Evolutionary conservation across 2,113 vertebrate species (phyloP).

Genomic region (Hippoglossus stenolepis): DNA sequence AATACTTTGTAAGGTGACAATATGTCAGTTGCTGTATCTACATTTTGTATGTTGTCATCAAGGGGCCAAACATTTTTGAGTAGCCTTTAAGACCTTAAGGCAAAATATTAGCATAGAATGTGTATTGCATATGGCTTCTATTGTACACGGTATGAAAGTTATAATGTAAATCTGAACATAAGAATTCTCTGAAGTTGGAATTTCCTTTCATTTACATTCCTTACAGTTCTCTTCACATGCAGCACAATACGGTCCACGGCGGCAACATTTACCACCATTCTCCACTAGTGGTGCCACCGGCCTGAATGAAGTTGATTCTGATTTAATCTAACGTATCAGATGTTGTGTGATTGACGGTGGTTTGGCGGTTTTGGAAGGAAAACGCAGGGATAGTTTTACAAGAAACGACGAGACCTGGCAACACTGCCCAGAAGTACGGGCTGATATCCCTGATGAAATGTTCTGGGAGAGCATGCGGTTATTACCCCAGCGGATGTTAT

Average conservation of each 20-base stretch:
- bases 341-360: constrained; percentile 55
- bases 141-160: not conserved
- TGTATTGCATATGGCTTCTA: not conserved
- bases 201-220: constrained; percentile 16
- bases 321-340: constrained; percentile 72
- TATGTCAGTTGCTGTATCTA: too few relatives aligned
- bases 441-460: constrained; percentile 75
- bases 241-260: constrained; percentile 4
- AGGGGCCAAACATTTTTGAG: too few relatives aligned
- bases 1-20: too few relatives aligned
- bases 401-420: constrained; percentile 61
- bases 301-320: constrained; percentile 38
- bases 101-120: not conserved
- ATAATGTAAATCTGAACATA: not conserved
- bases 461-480: constrained; percentile 65
- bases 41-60: too few relatives aligned
- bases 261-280: constrained; percentile 8
- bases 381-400: constrained; percentile 70
- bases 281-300: constrained; percentile 17
- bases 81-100: too few relatives aligned
- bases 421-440: constrained; percentile 35
- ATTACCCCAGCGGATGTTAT: constrained; percentile 77
- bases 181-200: fast-evolving
- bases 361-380: constrained; percentile 35
- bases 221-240: not conserved